These are phyloP conservation scores for Otocyon megalotis DNA, from an alignment of 2,113 vertebrate genomes.

Conservation along the genomic window DNA sequence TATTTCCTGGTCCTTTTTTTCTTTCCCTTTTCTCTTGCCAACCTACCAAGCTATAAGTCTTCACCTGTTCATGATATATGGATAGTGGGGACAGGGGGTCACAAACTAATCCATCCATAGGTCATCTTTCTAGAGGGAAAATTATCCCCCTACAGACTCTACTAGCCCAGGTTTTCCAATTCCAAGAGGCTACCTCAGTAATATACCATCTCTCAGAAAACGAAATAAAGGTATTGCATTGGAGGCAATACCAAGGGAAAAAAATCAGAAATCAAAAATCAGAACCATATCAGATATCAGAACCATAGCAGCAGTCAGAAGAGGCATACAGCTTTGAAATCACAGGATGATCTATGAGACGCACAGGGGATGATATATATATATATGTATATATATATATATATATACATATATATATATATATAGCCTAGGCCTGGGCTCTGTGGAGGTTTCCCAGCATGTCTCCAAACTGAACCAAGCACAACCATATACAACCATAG, in stretches of 20 bases:
- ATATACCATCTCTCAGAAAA: neutral
- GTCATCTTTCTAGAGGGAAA: neutral
- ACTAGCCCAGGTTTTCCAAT: neutral
- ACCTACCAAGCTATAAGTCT: neutral
- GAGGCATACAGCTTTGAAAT: neutral
- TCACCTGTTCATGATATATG: neutral
- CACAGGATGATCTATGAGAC: neutral
- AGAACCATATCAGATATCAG: neutral
- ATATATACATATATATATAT: neutral
- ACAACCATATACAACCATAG: fast-evolving
- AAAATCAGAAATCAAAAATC: neutral
- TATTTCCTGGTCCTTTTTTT: neutral
- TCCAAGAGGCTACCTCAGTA: neutral
- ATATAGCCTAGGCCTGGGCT: neutral
- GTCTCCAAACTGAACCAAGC: neutral
- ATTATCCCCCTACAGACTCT: neutral
- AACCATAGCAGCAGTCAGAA: neutral
- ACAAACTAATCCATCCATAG: neutral
- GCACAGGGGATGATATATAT: fast-evolving
- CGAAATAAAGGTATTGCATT: neutral
- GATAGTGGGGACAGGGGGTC: neutral
- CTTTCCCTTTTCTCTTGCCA: neutral
- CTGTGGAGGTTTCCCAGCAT: neutral
- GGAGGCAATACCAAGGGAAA: neutral
- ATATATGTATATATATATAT: neutral